phyloP scores from a whole-genome alignment of 2,888 invertebrate species.

The Cosmorhoe ocellata region DNA sequence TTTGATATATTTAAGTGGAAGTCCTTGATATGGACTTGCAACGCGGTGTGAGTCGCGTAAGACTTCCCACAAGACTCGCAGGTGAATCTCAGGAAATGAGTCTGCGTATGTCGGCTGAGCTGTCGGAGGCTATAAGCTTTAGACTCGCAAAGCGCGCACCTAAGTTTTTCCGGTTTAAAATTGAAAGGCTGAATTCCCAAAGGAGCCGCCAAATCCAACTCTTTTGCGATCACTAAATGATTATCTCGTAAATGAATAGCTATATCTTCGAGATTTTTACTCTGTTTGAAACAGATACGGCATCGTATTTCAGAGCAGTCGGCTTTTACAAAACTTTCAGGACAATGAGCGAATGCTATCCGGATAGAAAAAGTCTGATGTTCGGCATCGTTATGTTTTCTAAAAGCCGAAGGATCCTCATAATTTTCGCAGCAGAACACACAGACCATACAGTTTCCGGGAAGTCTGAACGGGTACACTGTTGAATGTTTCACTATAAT shows the following conservation, averaged over 20 bases:
- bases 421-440: constrained; percentile 69
- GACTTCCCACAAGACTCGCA: constrained; percentile 49
- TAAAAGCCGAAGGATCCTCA: constrained; percentile 56
- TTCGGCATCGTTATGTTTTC: constrained; percentile 65
- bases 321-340: constrained; percentile 58
- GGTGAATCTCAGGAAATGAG: constrained; percentile 43
- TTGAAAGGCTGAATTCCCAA: constrained; percentile 41
- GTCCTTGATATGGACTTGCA: constrained; percentile 37
- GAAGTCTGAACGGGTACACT: constrained; percentile 74
- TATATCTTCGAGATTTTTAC: constrained; percentile 31
- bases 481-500: constrained; percentile 70
- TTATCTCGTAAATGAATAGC: constrained; percentile 37
- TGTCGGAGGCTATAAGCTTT: constrained; percentile 40
- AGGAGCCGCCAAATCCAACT: constrained; percentile 16
- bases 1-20: constrained; percentile 26
- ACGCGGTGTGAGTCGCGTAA: constrained; percentile 36
- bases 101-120: constrained; percentile 45
- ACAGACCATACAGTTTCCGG: constrained; percentile 67
- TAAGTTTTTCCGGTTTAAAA: constrained; percentile 34
- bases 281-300: constrained; percentile 35
- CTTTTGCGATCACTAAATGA: constrained; percentile 21
- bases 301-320: constrained; percentile 46
- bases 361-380: constrained; percentile 58
- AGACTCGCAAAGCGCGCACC: constrained; percentile 40
- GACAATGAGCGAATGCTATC: constrained; percentile 62